Evolutionary conservation across 2,797 vertebrate genomes (phyloP).

Genomic region (Acanthurus tractus): DNA sequence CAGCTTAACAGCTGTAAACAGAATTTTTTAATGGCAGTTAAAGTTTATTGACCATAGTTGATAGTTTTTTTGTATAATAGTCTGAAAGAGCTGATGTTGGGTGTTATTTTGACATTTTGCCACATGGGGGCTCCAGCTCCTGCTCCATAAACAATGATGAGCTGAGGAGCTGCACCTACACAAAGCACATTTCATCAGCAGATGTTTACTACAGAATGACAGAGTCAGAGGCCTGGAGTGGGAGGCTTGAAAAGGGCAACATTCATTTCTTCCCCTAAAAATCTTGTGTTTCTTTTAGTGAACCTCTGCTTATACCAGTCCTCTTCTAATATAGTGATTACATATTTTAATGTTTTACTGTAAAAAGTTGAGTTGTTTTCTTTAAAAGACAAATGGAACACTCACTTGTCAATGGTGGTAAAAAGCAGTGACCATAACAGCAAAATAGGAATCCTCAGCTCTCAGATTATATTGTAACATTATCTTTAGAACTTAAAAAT

Average conservation of each 20-base stretch:
- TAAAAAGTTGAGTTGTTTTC: not conserved
- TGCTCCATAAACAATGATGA: conserved; percentile 25
- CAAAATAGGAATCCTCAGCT: not conserved
- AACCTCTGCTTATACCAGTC: not conserved
- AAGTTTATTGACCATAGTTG: conserved; percentile 52
- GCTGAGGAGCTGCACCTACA: conserved; percentile 42
- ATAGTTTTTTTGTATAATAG: conserved; percentile 34
- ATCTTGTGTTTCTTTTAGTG: not conserved
- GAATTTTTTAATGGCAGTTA: conserved; percentile 15
- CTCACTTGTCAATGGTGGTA: not conserved
- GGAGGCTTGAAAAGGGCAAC: conserved; percentile 48
- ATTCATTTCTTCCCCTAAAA: conserved; percentile 43
- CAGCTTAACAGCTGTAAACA: conserved; percentile 31
- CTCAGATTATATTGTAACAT: not conserved
- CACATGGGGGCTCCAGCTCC: conserved; percentile 78
- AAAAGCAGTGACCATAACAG: not conserved
- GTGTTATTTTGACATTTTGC: conserved; percentile 41
- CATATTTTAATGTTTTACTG: conserved; percentile 1
- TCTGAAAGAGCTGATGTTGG: conserved; percentile 10
- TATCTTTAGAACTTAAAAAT: too few species aligned
- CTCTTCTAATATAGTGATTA: not conserved
- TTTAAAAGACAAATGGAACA: not conserved
- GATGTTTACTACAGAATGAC: conserved; percentile 72
- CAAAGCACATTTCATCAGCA: conserved; percentile 76
- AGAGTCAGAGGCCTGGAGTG: conserved; percentile 51